A percentile compares a stretch with the other conserved stretches of the same genome.
phyloP scores from a whole-genome alignment of 2,888 invertebrate species.

The Rhaphigaster nebulosa region DNA sequence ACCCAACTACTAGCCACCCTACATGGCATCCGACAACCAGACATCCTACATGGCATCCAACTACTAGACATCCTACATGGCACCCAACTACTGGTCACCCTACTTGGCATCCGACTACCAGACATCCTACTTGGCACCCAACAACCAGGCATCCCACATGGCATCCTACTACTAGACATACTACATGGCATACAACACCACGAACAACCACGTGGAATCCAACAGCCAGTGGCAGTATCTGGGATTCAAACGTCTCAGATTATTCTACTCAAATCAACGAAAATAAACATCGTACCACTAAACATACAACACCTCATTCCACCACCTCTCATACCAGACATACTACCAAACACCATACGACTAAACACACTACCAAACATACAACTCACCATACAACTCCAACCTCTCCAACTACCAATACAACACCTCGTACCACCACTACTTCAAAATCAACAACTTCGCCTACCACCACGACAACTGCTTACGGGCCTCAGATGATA shows the following conservation, averaged over 20 bases:
- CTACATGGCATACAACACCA: not conserved
- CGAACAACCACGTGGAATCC: not conserved
- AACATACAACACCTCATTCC: not conserved
- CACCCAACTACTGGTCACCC: not conserved
- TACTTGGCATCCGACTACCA: not conserved
- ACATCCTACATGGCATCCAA: not conserved
- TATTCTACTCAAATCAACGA: not conserved
- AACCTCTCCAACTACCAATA: not conserved
- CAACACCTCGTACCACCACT: not conserved
- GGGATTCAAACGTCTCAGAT: not conserved
- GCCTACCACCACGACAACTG: not conserved
- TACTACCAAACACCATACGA: slow-evolving; percentile 6
- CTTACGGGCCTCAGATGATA: not conserved
- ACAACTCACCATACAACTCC: not conserved
- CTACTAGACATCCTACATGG: not conserved
- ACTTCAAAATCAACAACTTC: not conserved
- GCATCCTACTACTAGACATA: not conserved
- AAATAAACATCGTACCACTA: not conserved
- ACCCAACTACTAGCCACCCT: not conserved
- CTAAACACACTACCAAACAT: not conserved
- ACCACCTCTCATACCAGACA: not conserved
- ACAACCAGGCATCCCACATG: not conserved
- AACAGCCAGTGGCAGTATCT: not conserved
- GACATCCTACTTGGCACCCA: not conserved
- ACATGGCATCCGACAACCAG: not conserved